Conservation (phyloP, 2,888 invertebrate species). For the Cheilosia grossa region DNA sequence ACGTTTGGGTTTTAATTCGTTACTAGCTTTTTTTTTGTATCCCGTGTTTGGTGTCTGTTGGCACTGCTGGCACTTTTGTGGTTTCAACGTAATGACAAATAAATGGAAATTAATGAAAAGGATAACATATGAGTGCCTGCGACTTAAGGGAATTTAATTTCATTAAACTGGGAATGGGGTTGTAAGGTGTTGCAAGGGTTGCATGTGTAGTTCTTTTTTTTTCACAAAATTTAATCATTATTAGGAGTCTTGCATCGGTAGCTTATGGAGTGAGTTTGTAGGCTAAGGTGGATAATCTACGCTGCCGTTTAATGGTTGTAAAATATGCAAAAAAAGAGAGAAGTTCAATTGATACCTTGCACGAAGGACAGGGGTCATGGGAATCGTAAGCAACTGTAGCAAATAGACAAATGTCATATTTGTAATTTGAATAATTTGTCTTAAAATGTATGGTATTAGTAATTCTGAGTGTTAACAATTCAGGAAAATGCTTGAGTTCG, state of each 20-base stretch:
- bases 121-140: slow-evolving; percentile 68
- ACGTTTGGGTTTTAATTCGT: slow-evolving; percentile 50
- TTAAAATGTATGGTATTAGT: too few species aligned
- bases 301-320: not conserved
- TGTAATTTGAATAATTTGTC: too few species aligned
- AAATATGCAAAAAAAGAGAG: not conserved
- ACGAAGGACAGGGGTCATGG: too few species aligned
- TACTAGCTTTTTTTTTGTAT: not conserved
- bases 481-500: too few species aligned
- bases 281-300: not conserved
- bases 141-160: slow-evolving; percentile 49
- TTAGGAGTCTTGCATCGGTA: not conserved
- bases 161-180: slow-evolving; percentile 39
- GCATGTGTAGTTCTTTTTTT: not conserved
- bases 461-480: too few species aligned
- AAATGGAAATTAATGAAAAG: slow-evolving; percentile 73
- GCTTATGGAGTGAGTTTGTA: not conserved
- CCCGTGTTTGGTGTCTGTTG: slow-evolving; percentile 1
- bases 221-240: not conserved
- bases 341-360: too few species aligned
- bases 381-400: too few species aligned
- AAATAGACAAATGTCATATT: too few species aligned
- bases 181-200: not conserved
- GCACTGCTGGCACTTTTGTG: slow-evolving; percentile 56
- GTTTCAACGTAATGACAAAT: slow-evolving; percentile 70